phyloP scores from a whole-genome alignment of 2,888 invertebrate species.

The Camponotus fellah region DNA sequence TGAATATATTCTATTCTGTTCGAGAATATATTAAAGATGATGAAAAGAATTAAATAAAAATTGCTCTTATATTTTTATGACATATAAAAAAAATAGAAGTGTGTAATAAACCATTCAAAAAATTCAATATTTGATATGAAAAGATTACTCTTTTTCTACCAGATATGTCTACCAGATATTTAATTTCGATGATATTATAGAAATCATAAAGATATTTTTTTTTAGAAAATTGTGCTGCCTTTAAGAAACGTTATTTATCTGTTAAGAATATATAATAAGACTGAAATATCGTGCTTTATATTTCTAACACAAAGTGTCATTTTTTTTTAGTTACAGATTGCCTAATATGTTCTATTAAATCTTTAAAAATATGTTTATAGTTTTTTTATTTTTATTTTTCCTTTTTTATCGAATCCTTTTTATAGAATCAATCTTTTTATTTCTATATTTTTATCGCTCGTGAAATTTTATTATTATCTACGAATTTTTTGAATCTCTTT shows the following conservation, averaged over 20 bases:
- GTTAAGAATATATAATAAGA: too few relatives aligned
- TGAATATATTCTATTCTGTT: neutral
- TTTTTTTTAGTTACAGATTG: too few relatives aligned
- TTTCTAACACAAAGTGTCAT: too few relatives aligned
- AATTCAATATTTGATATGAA: neutral
- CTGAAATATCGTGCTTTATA: too few relatives aligned
- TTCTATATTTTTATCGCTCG: neutral
- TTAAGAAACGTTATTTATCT: too few relatives aligned
- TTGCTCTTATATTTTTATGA: neutral
- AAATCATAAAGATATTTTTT: too few relatives aligned
- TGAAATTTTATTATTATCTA: neutral
- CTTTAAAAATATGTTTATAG: neutral
- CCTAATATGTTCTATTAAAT: neutral
- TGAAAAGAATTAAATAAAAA: slow-evolving; percentile 1
- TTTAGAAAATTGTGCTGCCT: too few relatives aligned
- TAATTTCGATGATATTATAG: too few relatives aligned
- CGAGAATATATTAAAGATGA: neutral
- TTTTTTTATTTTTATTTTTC: neutral
- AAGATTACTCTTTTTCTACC: neutral
- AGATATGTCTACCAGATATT: too few relatives aligned
- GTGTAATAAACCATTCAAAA: neutral
- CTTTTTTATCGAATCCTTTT: neutral
- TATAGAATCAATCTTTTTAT: too few relatives aligned
- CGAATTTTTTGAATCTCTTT: neutral
- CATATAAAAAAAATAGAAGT: neutral